These are phyloP conservation scores for Halocynthia roretzi DNA, from an alignment of 23 tunicate genomes.

Conservation along the genomic window DNA sequence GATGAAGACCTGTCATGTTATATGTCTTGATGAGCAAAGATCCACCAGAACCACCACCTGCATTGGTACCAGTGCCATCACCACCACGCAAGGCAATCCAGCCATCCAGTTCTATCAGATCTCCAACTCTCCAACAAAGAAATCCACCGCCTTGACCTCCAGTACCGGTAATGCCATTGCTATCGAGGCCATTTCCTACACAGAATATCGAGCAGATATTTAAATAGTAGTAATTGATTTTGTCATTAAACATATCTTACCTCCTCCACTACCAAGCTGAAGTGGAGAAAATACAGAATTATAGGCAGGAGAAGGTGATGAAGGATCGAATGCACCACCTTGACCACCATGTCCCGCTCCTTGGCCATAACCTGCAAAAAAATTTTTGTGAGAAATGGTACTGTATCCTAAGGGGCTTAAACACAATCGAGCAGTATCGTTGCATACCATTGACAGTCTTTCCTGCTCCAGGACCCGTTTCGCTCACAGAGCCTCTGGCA, in stretches of 20 bases:
- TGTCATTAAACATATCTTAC: neutral
- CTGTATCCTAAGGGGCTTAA: neutral
- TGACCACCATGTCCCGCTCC: slow-evolving; percentile 34
- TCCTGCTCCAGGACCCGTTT: slow-evolving; percentile 12
- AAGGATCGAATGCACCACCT: slow-evolving; percentile 14
- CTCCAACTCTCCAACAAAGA: slow-evolving; percentile 17
- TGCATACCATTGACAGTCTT: slow-evolving; percentile 4
- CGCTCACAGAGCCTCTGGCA: slow-evolving; percentile 14
- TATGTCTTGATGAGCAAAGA: slow-evolving; percentile 19
- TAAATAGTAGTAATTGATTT: too few species aligned
- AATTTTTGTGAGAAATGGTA: neutral
- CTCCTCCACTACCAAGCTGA: slow-evolving; percentile 28
- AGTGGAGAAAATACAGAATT: slow-evolving; percentile 9
- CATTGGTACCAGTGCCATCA: slow-evolving; percentile 10
- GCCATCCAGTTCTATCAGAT: slow-evolving; percentile 24
- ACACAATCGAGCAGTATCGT: neutral
- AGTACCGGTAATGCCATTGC: neutral
- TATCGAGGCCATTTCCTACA: slow-evolving; percentile 6
- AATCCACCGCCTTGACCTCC: slow-evolving; percentile 22
- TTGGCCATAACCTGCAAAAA: slow-evolving; percentile 12
- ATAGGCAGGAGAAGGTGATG: slow-evolving; percentile 2
- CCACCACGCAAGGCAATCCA: slow-evolving; percentile 23
- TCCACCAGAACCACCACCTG: slow-evolving; percentile 34
- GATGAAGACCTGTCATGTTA: slow-evolving; percentile 21
- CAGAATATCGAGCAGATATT: too few species aligned